phyloP scores from a whole-genome alignment of 1,140 invertebrate species.

The Latrodectus geometricus region DNA sequence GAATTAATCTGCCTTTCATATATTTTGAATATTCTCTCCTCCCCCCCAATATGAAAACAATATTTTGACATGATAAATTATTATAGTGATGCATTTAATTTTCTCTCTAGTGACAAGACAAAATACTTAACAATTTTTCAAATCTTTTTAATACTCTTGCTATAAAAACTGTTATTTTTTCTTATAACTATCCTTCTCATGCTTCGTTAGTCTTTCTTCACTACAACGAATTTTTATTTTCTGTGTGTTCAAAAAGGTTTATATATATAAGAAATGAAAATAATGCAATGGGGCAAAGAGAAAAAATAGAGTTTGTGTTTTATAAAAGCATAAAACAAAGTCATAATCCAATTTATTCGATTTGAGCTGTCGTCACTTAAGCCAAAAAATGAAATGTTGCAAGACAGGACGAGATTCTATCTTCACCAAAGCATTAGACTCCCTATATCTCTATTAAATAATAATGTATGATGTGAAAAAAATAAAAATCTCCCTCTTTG shows the following conservation, averaged over 20 bases:
- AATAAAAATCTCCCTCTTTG: constrained; percentile 14
- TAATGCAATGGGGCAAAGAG: background rate
- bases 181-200: too few relatives aligned
- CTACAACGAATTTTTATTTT: too few relatives aligned
- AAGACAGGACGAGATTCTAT: constrained; percentile 18
- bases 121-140: too few relatives aligned
- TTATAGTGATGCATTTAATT: too few relatives aligned
- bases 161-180: too few relatives aligned
- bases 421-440: background rate
- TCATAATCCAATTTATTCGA: constrained; percentile 30
- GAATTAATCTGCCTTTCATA: too few relatives aligned
- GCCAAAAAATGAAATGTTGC: constrained; percentile 4
- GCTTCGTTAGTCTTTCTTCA: too few relatives aligned
- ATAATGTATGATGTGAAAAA: constrained; percentile 23
- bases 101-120: too few relatives aligned
- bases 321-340: background rate
- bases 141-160: too few relatives aligned
- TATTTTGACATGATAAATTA: too few relatives aligned
- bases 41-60: too few relatives aligned
- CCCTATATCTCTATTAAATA: constrained; percentile 50
- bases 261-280: background rate
- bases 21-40: too few relatives aligned
- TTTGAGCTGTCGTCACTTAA: constrained; percentile 30
- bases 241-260: constrained; percentile 63
- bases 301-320: constrained; percentile 1